Conservation (phyloP, 2,888 invertebrate genomes). For the Chalcosyrphus nemorum region DNA sequence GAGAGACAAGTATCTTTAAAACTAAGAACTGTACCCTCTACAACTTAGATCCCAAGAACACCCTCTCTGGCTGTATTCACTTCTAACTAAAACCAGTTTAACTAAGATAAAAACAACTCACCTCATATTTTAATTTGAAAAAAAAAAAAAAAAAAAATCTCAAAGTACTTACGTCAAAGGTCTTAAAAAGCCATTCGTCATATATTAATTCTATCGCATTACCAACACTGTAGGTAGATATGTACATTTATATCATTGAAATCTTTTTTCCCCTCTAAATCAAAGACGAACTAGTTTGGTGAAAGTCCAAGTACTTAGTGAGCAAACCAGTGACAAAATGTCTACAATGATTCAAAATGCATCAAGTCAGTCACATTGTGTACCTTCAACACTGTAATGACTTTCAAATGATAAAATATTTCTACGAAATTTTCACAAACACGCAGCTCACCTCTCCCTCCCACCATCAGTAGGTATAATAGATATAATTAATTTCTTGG, state of each 20-base stretch:
- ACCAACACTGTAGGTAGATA: background rate
- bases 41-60: too few species aligned
- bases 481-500: background rate
- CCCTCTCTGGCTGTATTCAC: too few species aligned
- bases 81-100: too few species aligned
- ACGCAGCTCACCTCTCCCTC: too few species aligned
- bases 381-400: background rate
- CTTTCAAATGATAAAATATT: background rate
- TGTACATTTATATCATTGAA: too few species aligned
- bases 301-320: background rate
- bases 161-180: background rate
- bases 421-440: background rate
- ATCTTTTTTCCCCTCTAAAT: background rate
- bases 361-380: background rate
- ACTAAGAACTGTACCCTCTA: too few species aligned
- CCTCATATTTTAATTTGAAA: too few species aligned
- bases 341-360: background rate
- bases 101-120: too few species aligned
- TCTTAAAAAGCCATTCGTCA: background rate
- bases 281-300: background rate
- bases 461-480: background rate
- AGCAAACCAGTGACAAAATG: background rate
- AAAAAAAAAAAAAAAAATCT: too few species aligned
- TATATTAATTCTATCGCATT: background rate
- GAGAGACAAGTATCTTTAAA: too few species aligned